These are phyloP conservation scores for Drosophila paulistorum DNA, from an alignment of 1,140 invertebrate genomes.

Conservation along the genomic window DNA sequence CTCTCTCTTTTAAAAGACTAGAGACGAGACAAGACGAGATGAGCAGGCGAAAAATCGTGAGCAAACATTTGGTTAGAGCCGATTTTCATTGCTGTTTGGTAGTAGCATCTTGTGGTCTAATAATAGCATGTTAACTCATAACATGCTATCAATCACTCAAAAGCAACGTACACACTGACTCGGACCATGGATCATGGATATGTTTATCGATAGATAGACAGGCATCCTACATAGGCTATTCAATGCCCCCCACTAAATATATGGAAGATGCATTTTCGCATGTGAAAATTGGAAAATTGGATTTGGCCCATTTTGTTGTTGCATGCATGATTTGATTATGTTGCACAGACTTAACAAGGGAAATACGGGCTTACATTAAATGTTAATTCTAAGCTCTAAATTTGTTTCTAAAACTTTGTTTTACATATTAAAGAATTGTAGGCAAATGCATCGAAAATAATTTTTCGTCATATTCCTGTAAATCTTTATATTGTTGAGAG, in stretches of 20 bases:
- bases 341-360: slow-evolving; percentile 12
- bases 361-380: too few relatives aligned
- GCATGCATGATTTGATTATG: slow-evolving; percentile 50
- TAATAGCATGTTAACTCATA: slow-evolving; percentile 81
- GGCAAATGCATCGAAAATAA: too few relatives aligned
- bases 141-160: slow-evolving; percentile 79
- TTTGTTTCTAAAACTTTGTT: too few relatives aligned
- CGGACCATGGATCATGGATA: slow-evolving; percentile 36
- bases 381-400: too few relatives aligned
- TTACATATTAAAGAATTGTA: too few relatives aligned
- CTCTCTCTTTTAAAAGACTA: neutral
- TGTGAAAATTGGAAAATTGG: slow-evolving; percentile 78
- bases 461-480: too few relatives aligned
- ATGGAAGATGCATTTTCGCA: slow-evolving; percentile 51
- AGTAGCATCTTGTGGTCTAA: slow-evolving; percentile 73
- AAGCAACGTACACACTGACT: slow-evolving; percentile 49
- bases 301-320: slow-evolving; percentile 27
- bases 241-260: neutral
- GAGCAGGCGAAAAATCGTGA: slow-evolving; percentile 63
- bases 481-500: too few relatives aligned
- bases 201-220: slow-evolving; percentile 16
- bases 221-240: neutral
- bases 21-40: slow-evolving; percentile 23
- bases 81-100: slow-evolving; percentile 31
- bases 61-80: slow-evolving; percentile 68